Conservation (phyloP, 2,797 vertebrate genomes). For the Crenichthys baileyi region DNA sequence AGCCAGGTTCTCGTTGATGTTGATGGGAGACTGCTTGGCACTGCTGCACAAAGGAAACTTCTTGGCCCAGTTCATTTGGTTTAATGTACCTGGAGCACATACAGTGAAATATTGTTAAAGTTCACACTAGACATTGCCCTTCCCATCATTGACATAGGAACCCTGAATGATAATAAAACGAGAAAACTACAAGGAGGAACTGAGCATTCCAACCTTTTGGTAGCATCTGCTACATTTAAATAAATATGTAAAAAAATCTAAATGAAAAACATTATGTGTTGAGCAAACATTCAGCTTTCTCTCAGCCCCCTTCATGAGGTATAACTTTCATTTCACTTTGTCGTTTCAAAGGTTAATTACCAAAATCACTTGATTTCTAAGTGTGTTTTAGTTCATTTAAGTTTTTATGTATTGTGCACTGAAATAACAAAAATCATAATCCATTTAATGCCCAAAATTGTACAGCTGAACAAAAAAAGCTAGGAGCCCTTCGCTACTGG, state of each 20-base stretch:
- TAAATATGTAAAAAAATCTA: background rate
- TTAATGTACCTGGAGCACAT: constrained; percentile 86
- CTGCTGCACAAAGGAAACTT: constrained; percentile 95
- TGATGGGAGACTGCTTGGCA: constrained; percentile 94
- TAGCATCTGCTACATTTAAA: background rate
- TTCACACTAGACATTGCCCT: background rate
- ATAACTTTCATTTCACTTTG: background rate
- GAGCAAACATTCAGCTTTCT: background rate
- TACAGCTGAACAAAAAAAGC: too few relatives aligned
- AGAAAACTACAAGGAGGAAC: background rate
- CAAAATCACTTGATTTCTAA: too few relatives aligned
- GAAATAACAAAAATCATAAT: too few relatives aligned
- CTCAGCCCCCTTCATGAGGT: background rate
- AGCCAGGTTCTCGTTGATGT: constrained; percentile 92
- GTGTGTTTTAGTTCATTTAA: too few relatives aligned
- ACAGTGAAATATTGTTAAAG: constrained; percentile 9
- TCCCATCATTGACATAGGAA: background rate
- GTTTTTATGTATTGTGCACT: too few relatives aligned
- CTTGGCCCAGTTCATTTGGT: constrained; percentile 95
- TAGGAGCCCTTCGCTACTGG: too few relatives aligned
- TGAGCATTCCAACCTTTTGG: background rate
- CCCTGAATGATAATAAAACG: background rate
- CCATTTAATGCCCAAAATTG: too few relatives aligned
- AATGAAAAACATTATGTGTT: background rate
- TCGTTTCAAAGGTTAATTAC: too few relatives aligned